Evolutionary conservation across 2,113 vertebrate species (phyloP).

Genomic region (Poecilia latipinna): DNA sequence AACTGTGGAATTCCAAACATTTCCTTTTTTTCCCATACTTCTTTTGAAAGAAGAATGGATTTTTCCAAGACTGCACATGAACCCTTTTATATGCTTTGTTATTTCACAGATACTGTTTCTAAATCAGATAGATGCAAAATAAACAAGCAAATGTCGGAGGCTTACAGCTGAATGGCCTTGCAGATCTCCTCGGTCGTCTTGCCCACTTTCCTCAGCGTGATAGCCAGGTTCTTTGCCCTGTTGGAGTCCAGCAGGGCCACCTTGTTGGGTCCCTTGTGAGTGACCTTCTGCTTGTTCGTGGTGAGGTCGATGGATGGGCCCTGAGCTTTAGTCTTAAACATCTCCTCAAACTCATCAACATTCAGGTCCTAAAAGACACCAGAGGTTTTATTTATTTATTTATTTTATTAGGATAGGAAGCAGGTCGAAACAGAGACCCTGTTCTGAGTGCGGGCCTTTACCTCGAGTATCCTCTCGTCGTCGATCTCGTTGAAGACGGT

Average conservation of each 20-base stretch:
- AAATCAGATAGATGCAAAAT: not conserved
- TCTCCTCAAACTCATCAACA: constrained; percentile 94
- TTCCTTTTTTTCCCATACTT: no score
- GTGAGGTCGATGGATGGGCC: constrained; percentile 87
- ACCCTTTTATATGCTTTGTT: no score
- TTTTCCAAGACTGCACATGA: no score
- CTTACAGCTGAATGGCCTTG: constrained; percentile 92
- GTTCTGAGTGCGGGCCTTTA: constrained; percentile 41
- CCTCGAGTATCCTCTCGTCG: constrained; percentile 94
- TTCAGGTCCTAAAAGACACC: constrained; percentile 86
- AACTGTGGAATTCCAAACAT: no score
- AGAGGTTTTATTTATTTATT: not conserved
- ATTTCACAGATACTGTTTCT: no score
- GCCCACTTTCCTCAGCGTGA: constrained; percentile 94
- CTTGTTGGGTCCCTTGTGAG: constrained; percentile 88
- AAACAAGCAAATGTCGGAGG: not conserved
- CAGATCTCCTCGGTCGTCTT: constrained; percentile 93
- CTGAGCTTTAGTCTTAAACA: constrained; percentile 98
- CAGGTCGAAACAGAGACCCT: not conserved
- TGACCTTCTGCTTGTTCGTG: constrained; percentile 87
- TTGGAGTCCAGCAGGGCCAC: constrained; percentile 93
- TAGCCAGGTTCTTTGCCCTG: constrained; percentile 97
- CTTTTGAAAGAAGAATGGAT: no score
- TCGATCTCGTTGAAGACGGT: constrained; percentile 98
- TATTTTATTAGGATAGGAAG: not conserved